Percentiles rank a stretch among this genome's conserved stretches.
Evolutionary conservation across 2,797 vertebrate species (phyloP).

Genomic region (Melopsittacus undulatus): DNA sequence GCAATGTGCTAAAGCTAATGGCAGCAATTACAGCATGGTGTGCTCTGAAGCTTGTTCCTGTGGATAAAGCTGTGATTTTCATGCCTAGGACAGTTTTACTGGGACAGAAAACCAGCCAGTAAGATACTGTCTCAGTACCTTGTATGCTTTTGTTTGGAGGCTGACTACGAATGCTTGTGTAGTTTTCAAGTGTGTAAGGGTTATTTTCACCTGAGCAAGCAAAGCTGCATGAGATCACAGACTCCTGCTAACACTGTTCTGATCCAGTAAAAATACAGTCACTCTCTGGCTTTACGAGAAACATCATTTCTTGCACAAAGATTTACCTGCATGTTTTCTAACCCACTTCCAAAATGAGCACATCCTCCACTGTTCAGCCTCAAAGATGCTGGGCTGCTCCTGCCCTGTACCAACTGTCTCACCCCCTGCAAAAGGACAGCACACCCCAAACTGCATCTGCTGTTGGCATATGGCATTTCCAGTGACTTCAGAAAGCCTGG

Average conservation of each 20-base stretch:
- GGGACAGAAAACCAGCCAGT: not conserved
- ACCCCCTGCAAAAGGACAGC: not conserved
- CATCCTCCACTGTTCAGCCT: not conserved
- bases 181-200: not conserved
- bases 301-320: not conserved
- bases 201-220: not conserved
- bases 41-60: accelerated
- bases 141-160: not conserved
- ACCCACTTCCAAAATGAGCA: not conserved
- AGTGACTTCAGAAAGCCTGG: not conserved
- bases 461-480: not conserved
- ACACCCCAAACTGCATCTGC: not conserved
- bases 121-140: not conserved
- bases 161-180: accelerated
- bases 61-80: not conserved
- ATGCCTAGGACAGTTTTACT: not conserved
- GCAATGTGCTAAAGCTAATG: not conserved
- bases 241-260: not conserved
- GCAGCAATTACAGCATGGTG: not conserved
- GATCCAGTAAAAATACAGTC: not conserved
- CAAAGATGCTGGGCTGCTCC: accelerated
- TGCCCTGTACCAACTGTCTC: not conserved
- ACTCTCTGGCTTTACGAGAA: not conserved
- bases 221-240: not conserved
- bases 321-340: not conserved